A percentile compares a stretch with the other conserved stretches of the same genome.
These are phyloP conservation scores for Meghimatium bilineatum DNA, from an alignment of 2,888 invertebrate species.

Conservation along the genomic window DNA sequence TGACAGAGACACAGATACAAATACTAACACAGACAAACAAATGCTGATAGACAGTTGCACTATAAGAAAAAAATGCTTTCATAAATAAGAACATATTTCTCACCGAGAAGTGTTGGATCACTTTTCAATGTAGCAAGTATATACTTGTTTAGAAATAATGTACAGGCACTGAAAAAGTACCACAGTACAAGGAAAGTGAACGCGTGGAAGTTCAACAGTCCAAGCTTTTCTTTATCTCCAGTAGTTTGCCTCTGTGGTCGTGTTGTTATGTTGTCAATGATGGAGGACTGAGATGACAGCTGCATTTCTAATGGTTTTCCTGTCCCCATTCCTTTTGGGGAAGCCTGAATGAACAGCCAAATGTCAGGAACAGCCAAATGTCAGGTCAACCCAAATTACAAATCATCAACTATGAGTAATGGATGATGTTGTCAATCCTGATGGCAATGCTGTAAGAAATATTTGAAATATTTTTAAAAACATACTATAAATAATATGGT, in stretches of 20 bases:
- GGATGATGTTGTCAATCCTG: background rate
- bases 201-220: slow-evolving; percentile 68
- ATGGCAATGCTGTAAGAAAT: background rate
- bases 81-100: slow-evolving; percentile 49
- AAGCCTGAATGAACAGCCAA: background rate
- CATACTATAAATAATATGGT: background rate
- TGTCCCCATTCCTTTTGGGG: background rate
- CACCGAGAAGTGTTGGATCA: slow-evolving; percentile 85
- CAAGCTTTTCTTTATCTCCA: slow-evolving; percentile 62
- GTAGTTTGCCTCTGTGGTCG: slow-evolving; percentile 32
- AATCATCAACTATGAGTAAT: background rate
- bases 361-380: background rate
- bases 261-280: slow-evolving; percentile 7
- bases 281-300: background rate
- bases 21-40: background rate
- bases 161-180: slow-evolving; percentile 88
- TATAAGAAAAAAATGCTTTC: too few species aligned
- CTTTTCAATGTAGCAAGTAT: slow-evolving; percentile 85
- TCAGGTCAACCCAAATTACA: background rate
- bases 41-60: too few species aligned
- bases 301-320: background rate
- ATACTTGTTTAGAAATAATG: slow-evolving; percentile 87
- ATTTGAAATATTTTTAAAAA: background rate
- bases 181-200: slow-evolving; percentile 80
- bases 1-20: background rate